A percentile compares a stretch with the other conserved stretches of the same genome.
Conservation (phyloP, 2,888 invertebrate species). For the Cryptophagus acutangulus region DNA sequence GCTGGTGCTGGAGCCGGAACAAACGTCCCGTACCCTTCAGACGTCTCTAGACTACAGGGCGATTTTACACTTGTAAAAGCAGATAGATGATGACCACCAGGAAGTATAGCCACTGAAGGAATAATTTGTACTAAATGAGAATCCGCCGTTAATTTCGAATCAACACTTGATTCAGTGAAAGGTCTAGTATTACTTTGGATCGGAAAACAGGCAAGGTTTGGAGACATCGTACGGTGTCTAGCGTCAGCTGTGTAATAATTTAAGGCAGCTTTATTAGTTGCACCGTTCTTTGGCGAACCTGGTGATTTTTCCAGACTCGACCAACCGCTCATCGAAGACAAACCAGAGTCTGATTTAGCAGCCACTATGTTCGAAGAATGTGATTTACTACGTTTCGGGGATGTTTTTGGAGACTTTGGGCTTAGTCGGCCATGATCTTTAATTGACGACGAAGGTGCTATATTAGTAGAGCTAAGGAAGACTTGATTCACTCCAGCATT, state of each 20-base stretch:
- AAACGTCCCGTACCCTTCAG: conserved; percentile 50
- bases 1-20: conserved; percentile 53
- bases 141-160: conserved; percentile 45
- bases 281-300: conserved; percentile 67
- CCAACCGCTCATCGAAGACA: conserved; percentile 84
- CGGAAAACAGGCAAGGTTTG: conserved; percentile 11
- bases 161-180: conserved; percentile 56
- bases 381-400: conserved; percentile 63
- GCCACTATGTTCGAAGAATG: conserved; percentile 61
- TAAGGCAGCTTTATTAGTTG: conserved; percentile 25
- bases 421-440: conserved; percentile 53
- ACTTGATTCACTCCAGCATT: conserved; percentile 43
- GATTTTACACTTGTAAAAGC: conserved; percentile 54
- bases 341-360: conserved; percentile 79
- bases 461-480: conserved; percentile 47
- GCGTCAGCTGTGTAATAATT: conserved; percentile 26
- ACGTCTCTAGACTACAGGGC: conserved; percentile 49
- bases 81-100: conserved; percentile 52
- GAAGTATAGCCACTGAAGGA: conserved; percentile 39
- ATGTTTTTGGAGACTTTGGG: conserved; percentile 67
- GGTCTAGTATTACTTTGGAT: conserved; percentile 44
- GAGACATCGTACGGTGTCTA: conserved; percentile 21
- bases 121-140: conserved; percentile 29
- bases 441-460: conserved; percentile 42
- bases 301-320: conserved; percentile 82